A percentile compares a stretch with the other conserved stretches of the same genome.
Evolutionary conservation across 2,797 vertebrate species (phyloP).

Genomic region (Oryzias sinensis): DNA sequence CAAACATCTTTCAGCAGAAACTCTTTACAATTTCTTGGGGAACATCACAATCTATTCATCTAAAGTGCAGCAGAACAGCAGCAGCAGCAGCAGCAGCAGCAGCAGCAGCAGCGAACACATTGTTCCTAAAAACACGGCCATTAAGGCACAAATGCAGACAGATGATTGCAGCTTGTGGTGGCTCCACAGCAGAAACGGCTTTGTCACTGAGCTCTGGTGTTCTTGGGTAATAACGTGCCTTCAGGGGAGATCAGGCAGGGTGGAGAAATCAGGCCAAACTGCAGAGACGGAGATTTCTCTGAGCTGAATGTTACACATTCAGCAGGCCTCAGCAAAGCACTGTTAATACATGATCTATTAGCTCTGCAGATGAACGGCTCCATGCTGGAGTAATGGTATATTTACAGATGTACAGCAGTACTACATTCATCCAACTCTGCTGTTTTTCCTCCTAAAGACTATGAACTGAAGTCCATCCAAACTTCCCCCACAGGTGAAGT

Average conservation of each 20-base stretch:
- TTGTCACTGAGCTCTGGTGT: not conserved
- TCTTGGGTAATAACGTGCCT: not conserved
- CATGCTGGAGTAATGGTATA: not conserved
- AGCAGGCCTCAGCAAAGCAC: not conserved
- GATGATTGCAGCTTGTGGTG: not conserved
- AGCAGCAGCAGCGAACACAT: no score
- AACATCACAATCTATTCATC: no score
- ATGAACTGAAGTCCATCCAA: no score
- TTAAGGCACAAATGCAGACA: not conserved
- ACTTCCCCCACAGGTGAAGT: no score
- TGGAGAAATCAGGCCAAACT: not conserved
- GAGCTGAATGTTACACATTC: not conserved
- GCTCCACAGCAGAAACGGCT: not conserved
- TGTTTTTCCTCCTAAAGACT: no score
- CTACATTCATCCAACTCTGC: no score
- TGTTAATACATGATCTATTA: constrained; percentile 3
- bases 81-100: no score
- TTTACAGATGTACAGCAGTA: not conserved
- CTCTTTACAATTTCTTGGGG: no score
- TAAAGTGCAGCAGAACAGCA: no score
- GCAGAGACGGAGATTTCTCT: not conserved
- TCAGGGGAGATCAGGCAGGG: not conserved
- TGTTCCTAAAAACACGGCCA: no score
- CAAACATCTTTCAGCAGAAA: no score
- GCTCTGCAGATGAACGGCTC: not conserved